These are phyloP conservation scores for Bostrychus sinensis DNA, from an alignment of 2,113 vertebrate species.

Conservation along the genomic window DNA sequence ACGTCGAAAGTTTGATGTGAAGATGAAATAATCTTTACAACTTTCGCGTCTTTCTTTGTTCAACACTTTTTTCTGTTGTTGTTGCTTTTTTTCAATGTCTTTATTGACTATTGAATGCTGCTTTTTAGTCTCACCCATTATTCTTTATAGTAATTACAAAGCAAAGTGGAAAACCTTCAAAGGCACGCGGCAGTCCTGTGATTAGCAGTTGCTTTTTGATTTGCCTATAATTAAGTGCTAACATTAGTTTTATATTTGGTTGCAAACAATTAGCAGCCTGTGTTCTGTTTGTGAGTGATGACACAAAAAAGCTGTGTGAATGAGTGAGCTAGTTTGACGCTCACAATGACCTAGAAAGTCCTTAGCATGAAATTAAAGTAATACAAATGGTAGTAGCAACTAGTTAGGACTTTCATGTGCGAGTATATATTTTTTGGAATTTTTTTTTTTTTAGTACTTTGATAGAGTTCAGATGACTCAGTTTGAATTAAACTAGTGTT, in stretches of 20 bases:
- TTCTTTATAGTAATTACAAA: slow-evolving; percentile 19
- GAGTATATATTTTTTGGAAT: neutral
- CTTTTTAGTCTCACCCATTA: slow-evolving; percentile 13
- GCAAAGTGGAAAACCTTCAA: slow-evolving; percentile 24
- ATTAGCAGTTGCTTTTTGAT: slow-evolving; percentile 17
- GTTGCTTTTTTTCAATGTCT: slow-evolving; percentile 12
- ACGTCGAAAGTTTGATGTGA: slow-evolving; percentile 25
- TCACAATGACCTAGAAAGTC: neutral
- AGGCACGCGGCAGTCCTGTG: neutral
- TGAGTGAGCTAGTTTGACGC: neutral
- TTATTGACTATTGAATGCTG: slow-evolving; percentile 11
- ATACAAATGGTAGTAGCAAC: neutral
- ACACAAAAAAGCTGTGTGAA: slow-evolving; percentile 1
- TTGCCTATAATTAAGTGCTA: slow-evolving; percentile 26
- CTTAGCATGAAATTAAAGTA: neutral
- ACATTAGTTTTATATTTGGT: slow-evolving; percentile 24
- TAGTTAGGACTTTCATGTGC: neutral
- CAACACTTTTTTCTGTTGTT: neutral
- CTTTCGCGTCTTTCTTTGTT: neutral
- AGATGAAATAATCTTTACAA: slow-evolving; percentile 36
- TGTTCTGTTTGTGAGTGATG: slow-evolving; percentile 10
- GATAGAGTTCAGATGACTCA: neutral
- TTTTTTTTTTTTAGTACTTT: neutral
- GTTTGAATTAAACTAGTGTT: neutral
- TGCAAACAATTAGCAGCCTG: slow-evolving; percentile 18